Percentiles rank a stretch among this genome's conserved stretches.
Conservation (phyloP, 1,140 invertebrate genomes). For the Ceratitis capitata region DNA sequence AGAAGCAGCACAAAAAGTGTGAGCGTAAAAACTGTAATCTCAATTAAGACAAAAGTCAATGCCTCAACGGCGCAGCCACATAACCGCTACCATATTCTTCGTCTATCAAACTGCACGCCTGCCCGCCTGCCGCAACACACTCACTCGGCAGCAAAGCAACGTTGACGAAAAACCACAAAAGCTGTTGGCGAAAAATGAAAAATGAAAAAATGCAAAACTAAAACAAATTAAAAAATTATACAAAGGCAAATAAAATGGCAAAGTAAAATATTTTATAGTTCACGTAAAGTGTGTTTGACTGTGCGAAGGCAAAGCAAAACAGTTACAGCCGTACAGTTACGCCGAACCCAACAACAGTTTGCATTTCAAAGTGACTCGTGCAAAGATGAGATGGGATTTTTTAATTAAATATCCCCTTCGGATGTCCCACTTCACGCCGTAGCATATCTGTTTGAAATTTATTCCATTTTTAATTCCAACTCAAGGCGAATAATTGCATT, state of each 20-base stretch:
- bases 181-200: background rate
- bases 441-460: conserved; percentile 23
- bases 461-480: conserved; percentile 36
- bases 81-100: background rate
- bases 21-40: background rate
- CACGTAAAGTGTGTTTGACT: background rate
- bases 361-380: background rate
- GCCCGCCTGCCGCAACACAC: background rate
- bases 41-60: conserved; percentile 18
- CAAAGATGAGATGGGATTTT: conserved; percentile 33
- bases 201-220: background rate
- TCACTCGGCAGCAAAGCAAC: background rate
- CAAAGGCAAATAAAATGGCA: background rate
- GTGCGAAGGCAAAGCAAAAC: background rate
- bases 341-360: background rate
- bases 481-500: conserved; percentile 35
- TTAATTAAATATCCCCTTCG: conserved; percentile 32
- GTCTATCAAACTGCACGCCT: background rate
- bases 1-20: background rate
- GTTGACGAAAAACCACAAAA: background rate
- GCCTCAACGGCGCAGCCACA: background rate
- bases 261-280: background rate
- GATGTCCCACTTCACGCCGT: background rate
- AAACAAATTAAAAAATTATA: conserved; percentile 30
- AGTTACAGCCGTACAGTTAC: background rate